These are phyloP conservation scores for Onychostoma macrolepis DNA, from an alignment of 2,113 vertebrate species.

Conservation along the genomic window DNA sequence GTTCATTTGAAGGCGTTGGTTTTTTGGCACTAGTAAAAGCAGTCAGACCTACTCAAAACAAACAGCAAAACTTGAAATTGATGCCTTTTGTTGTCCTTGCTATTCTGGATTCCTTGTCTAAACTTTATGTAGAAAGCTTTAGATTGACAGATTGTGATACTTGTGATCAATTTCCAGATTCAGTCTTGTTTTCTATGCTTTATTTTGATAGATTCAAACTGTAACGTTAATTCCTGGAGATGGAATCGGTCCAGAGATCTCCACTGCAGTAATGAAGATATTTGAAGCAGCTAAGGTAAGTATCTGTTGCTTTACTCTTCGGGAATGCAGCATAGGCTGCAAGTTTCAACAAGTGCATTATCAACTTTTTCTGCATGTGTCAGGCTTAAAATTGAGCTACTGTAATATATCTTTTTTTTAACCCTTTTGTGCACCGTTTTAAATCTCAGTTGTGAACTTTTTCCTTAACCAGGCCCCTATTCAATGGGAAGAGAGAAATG, in stretches of 20 bases:
- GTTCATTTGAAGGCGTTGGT: slow-evolving; percentile 6
- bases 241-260: slow-evolving; percentile 97
- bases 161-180: background rate
- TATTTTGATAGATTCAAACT: slow-evolving; percentile 80
- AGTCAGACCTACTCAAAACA: background rate
- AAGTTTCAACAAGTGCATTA: background rate
- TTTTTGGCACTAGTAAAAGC: background rate
- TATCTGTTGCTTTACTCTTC: background rate
- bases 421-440: background rate
- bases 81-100: background rate
- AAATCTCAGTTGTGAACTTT: background rate
- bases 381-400: background rate
- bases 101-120: background rate
- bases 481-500: slow-evolving; percentile 92
- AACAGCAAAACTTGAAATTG: background rate
- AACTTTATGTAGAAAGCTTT: background rate
- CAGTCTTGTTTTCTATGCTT: background rate
- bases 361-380: background rate
- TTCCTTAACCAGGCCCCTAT: slow-evolving; percentile 82
- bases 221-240: slow-evolving; percentile 97
- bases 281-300: slow-evolving; percentile 91
- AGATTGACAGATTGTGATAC: background rate
- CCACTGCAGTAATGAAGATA: slow-evolving; percentile 89
- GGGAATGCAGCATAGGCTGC: background rate
- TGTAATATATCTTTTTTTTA: background rate